Base-by-base conservation (phyloP, 2,113 vertebrate genomes). In the Megaceryle torquata region DNA sequence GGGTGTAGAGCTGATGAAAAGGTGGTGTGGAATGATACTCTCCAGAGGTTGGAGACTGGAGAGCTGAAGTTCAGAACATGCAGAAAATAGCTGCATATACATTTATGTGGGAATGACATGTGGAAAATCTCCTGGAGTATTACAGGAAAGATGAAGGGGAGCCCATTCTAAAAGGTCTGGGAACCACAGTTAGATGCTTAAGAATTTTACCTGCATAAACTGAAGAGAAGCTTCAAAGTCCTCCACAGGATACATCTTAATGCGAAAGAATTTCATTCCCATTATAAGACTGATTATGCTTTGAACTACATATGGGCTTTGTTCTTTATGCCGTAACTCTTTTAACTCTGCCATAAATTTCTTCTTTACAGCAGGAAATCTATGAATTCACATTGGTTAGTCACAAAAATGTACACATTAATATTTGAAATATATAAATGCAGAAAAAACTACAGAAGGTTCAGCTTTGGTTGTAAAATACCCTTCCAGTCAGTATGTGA, bases 191-290 rank as follows among this genome's bases (percentile, higher is more conserved):
- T 78, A 39, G 1, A 41, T 18, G 33, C 12, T 43, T 53, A 25
- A 71, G 69, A 76, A 68, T 57, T 53, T 96, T 98, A 99, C 99
- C 99, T 99, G 99, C 99, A 99, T 99, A 96, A 99, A 99, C 98
- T 99, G 99, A 96, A 99, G 99, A 87, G 99, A 99, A 39, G 99
- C 99, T 97, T 99, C 99, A 63, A 99, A 99, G 97, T 99, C 99
- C 89, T 99, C 99, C 93, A 99, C 99, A 1, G 99, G 99, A 96
- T 99, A 99, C 99, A 99, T 99, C 98, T 99, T 99, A 92, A 99
- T 99, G 80, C 99, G 98, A 94, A 99, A 99, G 98, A 99, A 99
- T 96, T 99, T 99, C 97, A 99, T 99, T 57, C 99, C 99, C 99
- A 99, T 99, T 96, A 99, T 99, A 93, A 99, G 98, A 96, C 99